Conservation (phyloP, 2,797 vertebrate genomes). For the Pangasius larnaudii region DNA sequence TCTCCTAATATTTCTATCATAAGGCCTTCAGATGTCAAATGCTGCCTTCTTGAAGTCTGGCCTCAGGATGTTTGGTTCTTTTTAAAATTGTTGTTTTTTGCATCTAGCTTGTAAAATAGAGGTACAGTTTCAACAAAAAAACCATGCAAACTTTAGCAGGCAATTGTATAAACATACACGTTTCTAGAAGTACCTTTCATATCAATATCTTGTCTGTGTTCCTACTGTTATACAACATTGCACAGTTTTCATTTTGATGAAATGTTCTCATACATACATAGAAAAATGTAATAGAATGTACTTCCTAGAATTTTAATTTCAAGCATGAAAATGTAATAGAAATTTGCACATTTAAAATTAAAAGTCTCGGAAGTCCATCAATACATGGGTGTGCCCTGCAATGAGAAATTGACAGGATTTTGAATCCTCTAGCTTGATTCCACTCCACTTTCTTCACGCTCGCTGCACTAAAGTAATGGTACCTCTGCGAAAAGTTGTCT, state of each 20-base stretch:
- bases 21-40: neutral
- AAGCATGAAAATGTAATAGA: too few relatives aligned
- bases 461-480: conserved; percentile 55
- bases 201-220: neutral
- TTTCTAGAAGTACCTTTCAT: neutral
- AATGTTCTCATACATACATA: neutral
- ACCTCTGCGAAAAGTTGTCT: conserved; percentile 42
- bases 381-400: neutral
- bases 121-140: neutral
- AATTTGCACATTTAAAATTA: neutral
- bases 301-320: too few relatives aligned
- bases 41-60: neutral
- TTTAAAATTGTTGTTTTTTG: neutral
- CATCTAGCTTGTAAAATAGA: neutral
- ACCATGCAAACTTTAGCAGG: neutral
- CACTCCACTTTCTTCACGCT: conserved; percentile 40
- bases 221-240: neutral
- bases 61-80: neutral
- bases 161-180: neutral
- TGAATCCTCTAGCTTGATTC: conserved; percentile 19
- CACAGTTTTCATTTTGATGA: neutral
- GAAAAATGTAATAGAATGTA: too few relatives aligned
- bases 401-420: neutral
- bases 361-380: neutral
- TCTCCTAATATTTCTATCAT: neutral